Conservation (phyloP, 1,140 invertebrate species). For the Ceratina japonica region DNA sequence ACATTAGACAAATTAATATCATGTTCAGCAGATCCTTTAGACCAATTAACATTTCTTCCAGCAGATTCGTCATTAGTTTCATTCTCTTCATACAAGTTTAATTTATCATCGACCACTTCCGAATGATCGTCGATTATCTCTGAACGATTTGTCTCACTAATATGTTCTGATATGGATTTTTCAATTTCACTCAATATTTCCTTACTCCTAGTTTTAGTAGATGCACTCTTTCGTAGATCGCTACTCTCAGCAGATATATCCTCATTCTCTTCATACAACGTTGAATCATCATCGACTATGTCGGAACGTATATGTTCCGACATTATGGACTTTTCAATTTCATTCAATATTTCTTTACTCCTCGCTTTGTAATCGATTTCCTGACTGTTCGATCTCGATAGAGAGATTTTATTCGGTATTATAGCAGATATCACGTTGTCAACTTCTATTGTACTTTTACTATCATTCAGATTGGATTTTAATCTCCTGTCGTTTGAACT, state of each 20-base stretch:
- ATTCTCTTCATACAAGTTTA: constrained; percentile 63
- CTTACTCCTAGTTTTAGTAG: constrained; percentile 60
- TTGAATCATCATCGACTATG: constrained; percentile 23
- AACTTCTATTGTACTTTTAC: constrained; percentile 28
- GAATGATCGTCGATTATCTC: constrained; percentile 22
- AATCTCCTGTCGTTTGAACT: constrained; percentile 26
- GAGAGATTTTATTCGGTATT: constrained; percentile 44
- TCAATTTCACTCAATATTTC: constrained; percentile 74
- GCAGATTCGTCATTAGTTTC: constrained; percentile 64
- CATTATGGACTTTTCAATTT: constrained; percentile 72
- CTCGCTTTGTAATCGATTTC: constrained; percentile 72
- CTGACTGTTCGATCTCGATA: constrained; percentile 49
- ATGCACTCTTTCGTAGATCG: too few relatives aligned
- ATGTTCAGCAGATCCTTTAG: too few relatives aligned
- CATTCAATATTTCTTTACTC: constrained; percentile 73
- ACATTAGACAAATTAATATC: constrained; percentile 62
- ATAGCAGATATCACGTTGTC: constrained; percentile 57
- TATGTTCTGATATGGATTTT: constrained; percentile 71
- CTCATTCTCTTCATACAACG: constrained; percentile 62
- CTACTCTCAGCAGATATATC: constrained; percentile 61
- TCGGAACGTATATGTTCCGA: constrained; percentile 63
- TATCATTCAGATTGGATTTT: constrained; percentile 13
- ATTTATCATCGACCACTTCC: constrained; percentile 64
- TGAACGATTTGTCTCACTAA: constrained; percentile 60
- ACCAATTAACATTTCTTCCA: constrained; percentile 47